These are phyloP conservation scores for Drosophila varians DNA, from an alignment of 1,140 invertebrate genomes.

Conservation along the genomic window DNA sequence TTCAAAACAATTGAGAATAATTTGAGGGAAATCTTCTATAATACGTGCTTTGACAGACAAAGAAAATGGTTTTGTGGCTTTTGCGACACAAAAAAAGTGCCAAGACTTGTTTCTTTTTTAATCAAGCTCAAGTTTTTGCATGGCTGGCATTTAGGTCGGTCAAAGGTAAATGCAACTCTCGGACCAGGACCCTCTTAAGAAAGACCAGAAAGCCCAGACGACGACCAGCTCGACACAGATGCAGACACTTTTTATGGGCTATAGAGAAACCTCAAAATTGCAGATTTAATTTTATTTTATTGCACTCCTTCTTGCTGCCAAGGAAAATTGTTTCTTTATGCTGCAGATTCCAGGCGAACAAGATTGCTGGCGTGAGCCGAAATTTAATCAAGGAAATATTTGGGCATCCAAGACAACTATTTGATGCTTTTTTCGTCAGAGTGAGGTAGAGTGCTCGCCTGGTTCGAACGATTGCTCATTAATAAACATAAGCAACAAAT, in stretches of 20 bases:
- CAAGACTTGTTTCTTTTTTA: conserved; percentile 62
- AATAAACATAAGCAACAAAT: conserved; percentile 75
- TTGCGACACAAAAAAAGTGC: conserved; percentile 5
- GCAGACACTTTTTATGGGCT: conserved; percentile 77
- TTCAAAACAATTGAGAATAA: conserved; percentile 42
- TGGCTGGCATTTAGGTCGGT: conserved; percentile 67
- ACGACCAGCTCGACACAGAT: conserved; percentile 27
- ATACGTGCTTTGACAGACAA: conserved; percentile 58
- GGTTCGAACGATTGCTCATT: conserved; percentile 63
- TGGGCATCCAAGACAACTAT: conserved; percentile 2
- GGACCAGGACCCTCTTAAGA: conserved; percentile 14
- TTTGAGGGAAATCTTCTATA: conserved; percentile 57
- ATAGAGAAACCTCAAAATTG: conserved; percentile 75
- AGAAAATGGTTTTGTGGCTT: conserved; percentile 20
- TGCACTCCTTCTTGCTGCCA: conserved; percentile 50
- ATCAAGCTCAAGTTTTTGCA: conserved; percentile 70
- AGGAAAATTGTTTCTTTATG: conserved; percentile 76
- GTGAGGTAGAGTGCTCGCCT: conserved; percentile 19
- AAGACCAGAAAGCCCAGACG: conserved; percentile 27
- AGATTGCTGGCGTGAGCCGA: conserved; percentile 4
- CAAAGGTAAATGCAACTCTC: conserved; percentile 56
- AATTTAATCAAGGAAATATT: conserved; percentile 51
- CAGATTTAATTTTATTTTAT: conserved; percentile 82
- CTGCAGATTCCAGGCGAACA: conserved; percentile 7
- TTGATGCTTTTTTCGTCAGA: not conserved